Percentiles rank a stretch among this genome's conserved stretches.
Conservation (phyloP, 2,113 vertebrate genomes). For the Oncorhynchus gorbuscha region DNA sequence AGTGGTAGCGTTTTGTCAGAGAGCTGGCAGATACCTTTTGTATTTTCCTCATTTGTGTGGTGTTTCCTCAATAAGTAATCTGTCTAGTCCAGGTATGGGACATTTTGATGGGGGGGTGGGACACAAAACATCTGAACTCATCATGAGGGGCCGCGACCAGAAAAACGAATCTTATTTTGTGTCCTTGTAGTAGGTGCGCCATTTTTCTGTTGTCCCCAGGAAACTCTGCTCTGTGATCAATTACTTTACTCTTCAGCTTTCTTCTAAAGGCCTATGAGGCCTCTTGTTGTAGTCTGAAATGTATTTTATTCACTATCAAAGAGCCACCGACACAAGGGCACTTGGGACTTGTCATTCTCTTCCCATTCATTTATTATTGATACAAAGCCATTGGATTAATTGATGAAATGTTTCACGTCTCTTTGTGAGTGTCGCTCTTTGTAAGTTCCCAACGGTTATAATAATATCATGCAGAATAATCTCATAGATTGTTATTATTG, state of each 20-base stretch:
- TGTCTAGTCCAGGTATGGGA: neutral
- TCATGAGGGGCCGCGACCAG: no score
- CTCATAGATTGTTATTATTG: neutral
- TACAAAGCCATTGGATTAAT: neutral
- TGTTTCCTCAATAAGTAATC: slow-evolving; percentile 19
- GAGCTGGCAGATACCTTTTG: neutral
- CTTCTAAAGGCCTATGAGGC: neutral
- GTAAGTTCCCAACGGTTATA: no score
- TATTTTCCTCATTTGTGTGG: slow-evolving; percentile 11
- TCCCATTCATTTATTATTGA: neutral
- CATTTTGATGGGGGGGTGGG: neutral
- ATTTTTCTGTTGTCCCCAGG: slow-evolving; percentile 18
- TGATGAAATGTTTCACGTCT: no score
- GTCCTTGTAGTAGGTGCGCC: neutral
- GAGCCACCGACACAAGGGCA: neutral
- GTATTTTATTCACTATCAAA: neutral
- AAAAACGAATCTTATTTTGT: neutral
- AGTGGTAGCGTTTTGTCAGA: neutral
- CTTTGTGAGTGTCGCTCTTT: no score
- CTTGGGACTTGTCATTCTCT: neutral
- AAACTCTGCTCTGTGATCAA: slow-evolving; percentile 27
- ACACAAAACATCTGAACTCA: neutral
- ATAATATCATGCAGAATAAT: neutral
- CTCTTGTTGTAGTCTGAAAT: neutral
- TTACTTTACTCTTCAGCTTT: slow-evolving; percentile 27